Evolutionary conservation across 2,888 invertebrate species (phyloP), one percentile per base, ranked within the genome.

Genomic region (Stenolophus ochropezus): DNA sequence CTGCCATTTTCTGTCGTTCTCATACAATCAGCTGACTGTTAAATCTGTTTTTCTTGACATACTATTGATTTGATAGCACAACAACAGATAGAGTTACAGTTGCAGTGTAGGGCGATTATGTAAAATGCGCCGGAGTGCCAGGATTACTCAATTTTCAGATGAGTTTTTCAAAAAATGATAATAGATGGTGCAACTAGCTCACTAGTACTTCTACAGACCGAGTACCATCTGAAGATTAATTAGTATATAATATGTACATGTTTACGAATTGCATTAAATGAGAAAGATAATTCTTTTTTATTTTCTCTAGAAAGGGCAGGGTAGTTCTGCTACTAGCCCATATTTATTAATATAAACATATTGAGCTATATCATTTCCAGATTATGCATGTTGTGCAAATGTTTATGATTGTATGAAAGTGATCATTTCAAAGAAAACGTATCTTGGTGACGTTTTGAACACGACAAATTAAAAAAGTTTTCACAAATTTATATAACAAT

Each of bases 1-100:
- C 96, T 85, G 92, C 92, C 92, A 93, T 93, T 86, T 89, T 90
- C 75, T 49, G 33, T 27, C 14, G 5, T 69, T 56, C 33, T 18
- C 65, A 69, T 69, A 69, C 27, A 33, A 56, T 56, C 56, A 56
- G 21, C 56, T 56, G 16, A 51, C 21, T 11, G 14, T 56, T 27
- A 18, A 33, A 33, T 33, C 65, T 69, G 27, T 27, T 33, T 69
- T 69, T 27, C 18, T 16, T 14, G 6, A 14, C 18, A 69, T 33
- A 69, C 18, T 56, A 56, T 56, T 56, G 56, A 56, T 56, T 56
- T 56, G 20, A 18, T 56, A 0, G 11, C 14, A 18, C 0, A 8
- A 6, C 56, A 56, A 21, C 21, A 56, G 56, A 56, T 56, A 20
- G 56, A 14, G 18, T 11, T 8, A 56, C 56, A 20, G 56, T 20